Evolutionary conservation across 2,797 vertebrate genomes (phyloP).

Genomic region (Pipistrellus pipistrellus): DNA sequence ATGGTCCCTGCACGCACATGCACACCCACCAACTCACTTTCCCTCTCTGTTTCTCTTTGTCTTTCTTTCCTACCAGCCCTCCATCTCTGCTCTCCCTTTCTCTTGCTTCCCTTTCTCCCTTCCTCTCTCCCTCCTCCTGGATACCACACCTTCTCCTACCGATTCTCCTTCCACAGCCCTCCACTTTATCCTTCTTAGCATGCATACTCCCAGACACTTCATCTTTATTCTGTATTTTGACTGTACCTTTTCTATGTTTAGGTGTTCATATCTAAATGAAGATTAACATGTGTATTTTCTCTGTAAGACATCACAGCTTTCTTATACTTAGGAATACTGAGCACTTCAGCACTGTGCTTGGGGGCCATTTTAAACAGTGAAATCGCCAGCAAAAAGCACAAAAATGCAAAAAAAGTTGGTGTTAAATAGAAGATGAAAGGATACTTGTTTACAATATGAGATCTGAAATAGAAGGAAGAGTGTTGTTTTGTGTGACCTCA

Average conservation of each 20-base stretch:
- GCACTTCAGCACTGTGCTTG: not conserved
- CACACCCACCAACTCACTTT: not conserved
- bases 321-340: not conserved
- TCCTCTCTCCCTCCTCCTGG: not conserved
- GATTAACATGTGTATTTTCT: not conserved
- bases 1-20: not conserved
- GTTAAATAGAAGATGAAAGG: not conserved
- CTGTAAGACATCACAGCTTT: not conserved
- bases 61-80: not conserved
- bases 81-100: not conserved
- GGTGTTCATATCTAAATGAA: not conserved
- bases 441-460: not conserved
- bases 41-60: not conserved
- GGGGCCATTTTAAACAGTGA: not conserved
- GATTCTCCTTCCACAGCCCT: not conserved
- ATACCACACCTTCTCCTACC: not conserved
- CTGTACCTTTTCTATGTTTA: not conserved
- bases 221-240: not conserved
- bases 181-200: not conserved
- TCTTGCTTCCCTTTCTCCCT: not conserved
- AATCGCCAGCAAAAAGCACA: not conserved
- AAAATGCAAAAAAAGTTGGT: not conserved
- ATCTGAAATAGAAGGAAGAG: not conserved
- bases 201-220: not conserved
- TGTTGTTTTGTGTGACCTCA: not conserved